Evolutionary conservation across 1,140 invertebrate genomes (phyloP).

Genomic region (Gonioctena quinquepunctata): DNA sequence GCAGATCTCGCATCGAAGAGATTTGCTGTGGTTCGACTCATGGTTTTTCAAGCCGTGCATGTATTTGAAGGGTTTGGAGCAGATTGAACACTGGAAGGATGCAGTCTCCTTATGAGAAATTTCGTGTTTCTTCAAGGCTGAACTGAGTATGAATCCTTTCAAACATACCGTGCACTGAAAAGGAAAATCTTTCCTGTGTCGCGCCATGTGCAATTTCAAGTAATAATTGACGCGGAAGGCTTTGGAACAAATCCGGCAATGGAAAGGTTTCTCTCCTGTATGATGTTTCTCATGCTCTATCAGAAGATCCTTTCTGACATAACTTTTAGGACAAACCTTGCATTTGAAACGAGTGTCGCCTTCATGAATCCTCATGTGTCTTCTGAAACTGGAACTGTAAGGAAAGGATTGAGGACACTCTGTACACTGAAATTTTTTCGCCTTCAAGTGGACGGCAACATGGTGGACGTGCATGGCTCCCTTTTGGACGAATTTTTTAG

Average conservation of each 20-base stretch:
- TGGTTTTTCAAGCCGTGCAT: neutral
- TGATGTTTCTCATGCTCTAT: constrained; percentile 33
- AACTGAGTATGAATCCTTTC: constrained; percentile 46
- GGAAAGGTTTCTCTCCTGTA: constrained; percentile 30
- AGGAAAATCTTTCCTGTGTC: constrained; percentile 44
- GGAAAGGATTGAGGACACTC: constrained; percentile 58
- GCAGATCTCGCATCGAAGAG: too few relatives aligned
- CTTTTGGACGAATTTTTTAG: neutral
- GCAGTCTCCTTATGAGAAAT: neutral
- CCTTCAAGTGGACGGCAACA: neutral
- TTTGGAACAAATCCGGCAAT: constrained; percentile 33
- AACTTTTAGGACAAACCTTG: constrained; percentile 30
- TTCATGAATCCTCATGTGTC: constrained; percentile 61
- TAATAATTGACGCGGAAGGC: constrained; percentile 9
- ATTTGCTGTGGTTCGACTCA: too few relatives aligned
- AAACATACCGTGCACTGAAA: constrained; percentile 49
- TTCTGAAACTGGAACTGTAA: neutral
- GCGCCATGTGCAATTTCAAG: neutral
- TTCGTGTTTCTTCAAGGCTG: constrained; percentile 40
- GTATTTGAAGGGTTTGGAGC: neutral
- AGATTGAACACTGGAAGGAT: neutral
- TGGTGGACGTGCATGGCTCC: neutral
- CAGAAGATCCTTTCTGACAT: constrained; percentile 33
- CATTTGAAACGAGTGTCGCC: constrained; percentile 62
- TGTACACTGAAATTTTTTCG: constrained; percentile 44